Base-by-base conservation (phyloP, 2,797 vertebrate genomes). In the Sciurus carolinensis region DNA sequence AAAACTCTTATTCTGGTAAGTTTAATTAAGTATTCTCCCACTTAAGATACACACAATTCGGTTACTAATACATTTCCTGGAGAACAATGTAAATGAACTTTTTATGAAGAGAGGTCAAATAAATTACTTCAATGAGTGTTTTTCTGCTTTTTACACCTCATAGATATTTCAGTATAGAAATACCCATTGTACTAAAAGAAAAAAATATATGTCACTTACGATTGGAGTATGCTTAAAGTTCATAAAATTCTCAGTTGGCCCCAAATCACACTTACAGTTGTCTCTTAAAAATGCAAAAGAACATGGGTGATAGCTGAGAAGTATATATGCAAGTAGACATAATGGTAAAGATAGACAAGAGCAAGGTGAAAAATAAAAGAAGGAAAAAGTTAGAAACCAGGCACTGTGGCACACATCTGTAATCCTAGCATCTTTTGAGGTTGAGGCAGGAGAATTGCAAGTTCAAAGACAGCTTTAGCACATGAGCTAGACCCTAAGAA, bases 1-100 rank as follows among this genome's bases (percentile, higher is more conserved):
- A 85, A 89, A 88, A 87, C 13, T 77, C 76, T 96, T 88, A 92
- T 95, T 95, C 62, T 94, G 91, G n/a, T 92, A 94, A 93, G 44
- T 91, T 96, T 94, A 96, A 95, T 94, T 95, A 97, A 96, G 28
- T 30, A 92, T 95, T 88, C 64, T 88, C 81, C 97, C 71, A 92
- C 62, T 97, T 90, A 76, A 94, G 88, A 95, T 30, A 26, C 20
- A 57, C 42, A 90, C 59, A 90, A 47, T 92, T 95, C 24, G 11
- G 20, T 85, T 81, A 96, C 30, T 71, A 39, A 86, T 76, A 54
- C 2, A 3, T 87, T 92, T 94, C 73, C 71, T 87, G 79, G 75
- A 85, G 47, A 47, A 95, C 67, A 89, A 85, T 44, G 28, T 33
- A 94, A 92, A 87, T 72, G 59, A 92, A 69, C 30, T 54, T 96